A percentile compares a stretch with the other conserved stretches of the same genome.
Conservation (phyloP, 2,888 invertebrate genomes). For the Shargacucullia verbasci region DNA sequence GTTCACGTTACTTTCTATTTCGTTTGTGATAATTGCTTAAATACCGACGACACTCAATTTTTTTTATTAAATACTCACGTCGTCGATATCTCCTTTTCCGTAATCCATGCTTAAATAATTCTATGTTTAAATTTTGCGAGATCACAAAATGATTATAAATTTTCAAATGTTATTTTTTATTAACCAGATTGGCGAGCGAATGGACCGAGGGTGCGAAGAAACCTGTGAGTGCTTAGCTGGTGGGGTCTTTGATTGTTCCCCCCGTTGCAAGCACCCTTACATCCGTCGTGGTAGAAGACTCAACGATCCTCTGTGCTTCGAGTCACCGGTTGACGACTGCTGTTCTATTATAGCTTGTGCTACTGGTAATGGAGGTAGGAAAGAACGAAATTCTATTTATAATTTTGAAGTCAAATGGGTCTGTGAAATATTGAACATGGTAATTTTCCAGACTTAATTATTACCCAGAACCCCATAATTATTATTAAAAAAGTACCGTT, state of each 20-base stretch:
- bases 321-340: conserved; percentile 91
- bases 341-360: conserved; percentile 92
- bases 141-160: too few species aligned
- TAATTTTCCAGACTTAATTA: neutral
- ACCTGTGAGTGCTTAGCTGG: conserved; percentile 91
- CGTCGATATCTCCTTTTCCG: too few species aligned
- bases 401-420: too few species aligned
- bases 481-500: too few species aligned
- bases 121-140: too few species aligned
- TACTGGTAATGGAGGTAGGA: conserved; percentile 84
- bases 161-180: too few species aligned
- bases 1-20: neutral
- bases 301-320: conserved; percentile 92
- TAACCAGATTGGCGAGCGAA: conserved; percentile 90
- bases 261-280: conserved; percentile 92
- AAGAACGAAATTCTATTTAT: conserved; percentile 3
- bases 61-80: too few species aligned
- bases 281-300: conserved; percentile 91
- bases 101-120: too few species aligned
- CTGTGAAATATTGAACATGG: neutral
- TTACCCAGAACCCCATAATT: too few species aligned
- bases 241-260: conserved; percentile 92
- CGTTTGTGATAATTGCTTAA: conserved; percentile 12
- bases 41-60: too few species aligned
- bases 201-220: conserved; percentile 93